Conservation (phyloP, 2,888 invertebrate species). For the Drosophila mercatorum region DNA sequence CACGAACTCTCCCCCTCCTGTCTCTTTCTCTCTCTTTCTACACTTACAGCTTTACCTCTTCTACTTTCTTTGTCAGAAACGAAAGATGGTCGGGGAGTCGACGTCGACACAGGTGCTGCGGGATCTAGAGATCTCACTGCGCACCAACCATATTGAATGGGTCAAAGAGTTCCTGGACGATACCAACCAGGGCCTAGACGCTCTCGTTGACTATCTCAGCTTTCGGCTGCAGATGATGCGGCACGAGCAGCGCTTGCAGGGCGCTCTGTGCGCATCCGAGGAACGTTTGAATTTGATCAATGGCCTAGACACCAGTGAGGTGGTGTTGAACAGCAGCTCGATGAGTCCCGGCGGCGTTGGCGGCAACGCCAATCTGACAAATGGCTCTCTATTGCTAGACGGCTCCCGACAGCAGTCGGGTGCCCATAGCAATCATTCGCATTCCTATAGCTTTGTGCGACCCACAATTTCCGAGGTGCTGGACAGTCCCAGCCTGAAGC, state of each 20-base stretch:
- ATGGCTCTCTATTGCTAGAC: slow-evolving; percentile 71
- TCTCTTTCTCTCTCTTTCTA: slow-evolving; percentile 65
- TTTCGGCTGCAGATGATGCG: slow-evolving; percentile 97
- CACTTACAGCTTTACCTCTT: slow-evolving; percentile 84
- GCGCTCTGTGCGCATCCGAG: slow-evolving; percentile 90
- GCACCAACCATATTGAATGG: slow-evolving; percentile 99
- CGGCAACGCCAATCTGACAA: slow-evolving; percentile 44
- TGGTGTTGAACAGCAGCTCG: slow-evolving; percentile 83
- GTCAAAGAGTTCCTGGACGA: slow-evolving; percentile 99
- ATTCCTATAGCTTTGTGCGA: slow-evolving; percentile 84
- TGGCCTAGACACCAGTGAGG: slow-evolving; percentile 59
- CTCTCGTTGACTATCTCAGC: slow-evolving; percentile 98
- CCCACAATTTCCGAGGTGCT: slow-evolving; percentile 87
- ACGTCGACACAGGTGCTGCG: slow-evolving; percentile 99
- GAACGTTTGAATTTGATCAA: slow-evolving; percentile 87
- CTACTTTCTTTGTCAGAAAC: slow-evolving; percentile 91
- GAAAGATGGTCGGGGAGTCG: slow-evolving; percentile 98
- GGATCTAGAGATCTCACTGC: slow-evolving; percentile 98
- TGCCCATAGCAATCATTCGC: slow-evolving; percentile 44
- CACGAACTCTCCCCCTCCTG: slow-evolving; percentile 27
- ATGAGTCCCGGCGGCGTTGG: slow-evolving; percentile 75
- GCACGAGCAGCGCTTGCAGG: slow-evolving; percentile 93
- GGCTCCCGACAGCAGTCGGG: slow-evolving; percentile 51
- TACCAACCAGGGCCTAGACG: slow-evolving; percentile 97
- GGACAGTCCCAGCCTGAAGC: slow-evolving; percentile 89